Conservation (phyloP, 2,797 vertebrate species). For the Fringilla coelebs region DNA sequence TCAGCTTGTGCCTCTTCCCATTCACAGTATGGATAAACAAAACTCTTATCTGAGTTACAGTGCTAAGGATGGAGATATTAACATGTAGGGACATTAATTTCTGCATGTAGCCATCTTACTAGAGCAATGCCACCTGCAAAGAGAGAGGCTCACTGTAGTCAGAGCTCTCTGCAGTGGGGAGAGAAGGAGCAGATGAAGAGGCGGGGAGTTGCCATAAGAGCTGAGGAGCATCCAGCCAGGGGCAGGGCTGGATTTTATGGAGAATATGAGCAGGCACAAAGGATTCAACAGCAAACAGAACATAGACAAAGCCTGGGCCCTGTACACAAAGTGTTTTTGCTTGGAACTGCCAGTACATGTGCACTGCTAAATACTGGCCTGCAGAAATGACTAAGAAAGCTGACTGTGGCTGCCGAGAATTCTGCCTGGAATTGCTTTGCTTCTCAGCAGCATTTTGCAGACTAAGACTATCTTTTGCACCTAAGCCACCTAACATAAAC, state of each 20-base stretch:
- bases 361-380: neutral
- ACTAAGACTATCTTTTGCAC: neutral
- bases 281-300: neutral
- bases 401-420: neutral
- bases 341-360: neutral
- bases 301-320: neutral
- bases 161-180: neutral
- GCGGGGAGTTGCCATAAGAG: neutral
- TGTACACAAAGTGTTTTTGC: neutral
- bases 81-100: neutral
- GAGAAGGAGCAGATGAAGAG: conserved; percentile 13
- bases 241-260: neutral
- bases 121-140: neutral
- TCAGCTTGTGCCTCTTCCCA: neutral
- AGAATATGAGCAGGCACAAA: neutral
- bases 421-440: neutral
- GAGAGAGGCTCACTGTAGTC: neutral
- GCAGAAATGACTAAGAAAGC: neutral
- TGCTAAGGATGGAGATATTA: neutral
- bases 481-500: neutral
- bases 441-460: neutral
- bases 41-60: neutral
- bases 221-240: neutral
- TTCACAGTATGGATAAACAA: neutral
- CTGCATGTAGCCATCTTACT: neutral